Evolutionary conservation across 2,888 invertebrate species (phyloP).

Genomic region (Diarsia mendica): DNA sequence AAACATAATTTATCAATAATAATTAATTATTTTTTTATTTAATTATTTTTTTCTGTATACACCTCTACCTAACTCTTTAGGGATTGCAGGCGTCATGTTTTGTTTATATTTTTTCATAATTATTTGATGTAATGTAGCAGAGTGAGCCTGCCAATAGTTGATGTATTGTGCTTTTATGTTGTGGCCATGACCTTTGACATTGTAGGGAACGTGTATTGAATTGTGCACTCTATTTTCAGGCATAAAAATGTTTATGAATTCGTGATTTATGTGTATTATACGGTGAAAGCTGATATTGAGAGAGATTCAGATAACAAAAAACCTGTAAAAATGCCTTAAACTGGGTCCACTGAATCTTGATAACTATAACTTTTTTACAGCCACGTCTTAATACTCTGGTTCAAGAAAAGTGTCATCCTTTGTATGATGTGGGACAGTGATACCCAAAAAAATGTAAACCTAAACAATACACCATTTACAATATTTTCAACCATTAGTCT

Average conservation of each 20-base stretch:
- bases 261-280: background rate
- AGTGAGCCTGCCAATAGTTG: slow-evolving; percentile 25
- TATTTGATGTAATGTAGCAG: slow-evolving; percentile 14
- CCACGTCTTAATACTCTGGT: background rate
- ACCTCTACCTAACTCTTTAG: background rate
- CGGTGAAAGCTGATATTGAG: background rate
- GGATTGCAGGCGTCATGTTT: background rate
- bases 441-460: too few species aligned
- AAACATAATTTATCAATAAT: too few species aligned
- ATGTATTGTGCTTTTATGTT: slow-evolving; percentile 42
- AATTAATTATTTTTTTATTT: too few species aligned
- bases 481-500: too few species aligned
- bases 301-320: background rate
- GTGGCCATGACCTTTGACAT: slow-evolving; percentile 7
- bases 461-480: too few species aligned
- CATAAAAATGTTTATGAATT: slow-evolving; percentile 1
- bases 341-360: background rate
- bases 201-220: background rate
- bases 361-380: background rate
- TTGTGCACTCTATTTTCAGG: background rate
- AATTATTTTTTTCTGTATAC: too few species aligned
- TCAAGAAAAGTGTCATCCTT: background rate
- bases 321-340: background rate
- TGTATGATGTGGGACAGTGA: background rate
- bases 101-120: slow-evolving; percentile 8